Base-by-base conservation (phyloP, 2,888 invertebrate genomes). In the Trissolcus japonicus region DNA sequence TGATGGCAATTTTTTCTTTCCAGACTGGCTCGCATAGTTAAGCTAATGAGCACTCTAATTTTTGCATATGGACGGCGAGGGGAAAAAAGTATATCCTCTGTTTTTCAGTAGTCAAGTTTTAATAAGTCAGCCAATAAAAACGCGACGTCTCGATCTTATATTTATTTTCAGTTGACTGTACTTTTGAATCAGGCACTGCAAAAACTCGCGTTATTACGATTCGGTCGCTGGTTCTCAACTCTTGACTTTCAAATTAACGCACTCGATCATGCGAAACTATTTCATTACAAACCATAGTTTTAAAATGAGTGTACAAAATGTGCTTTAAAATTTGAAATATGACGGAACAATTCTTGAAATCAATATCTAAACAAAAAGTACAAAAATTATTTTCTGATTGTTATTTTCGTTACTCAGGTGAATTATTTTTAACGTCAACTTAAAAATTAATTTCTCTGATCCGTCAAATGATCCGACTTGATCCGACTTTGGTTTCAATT, bases 71-170 rank as follows among this genome's bases (percentile, higher is more conserved):
- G 6, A 25, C 25, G 25, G 25, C 35, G 11, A 35, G 35, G 11
- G 1, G 2, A 35, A 35, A n/a, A 35, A 60, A 19, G 62, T 25
- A 51, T 3, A 14, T 65, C 41, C 55, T n/a, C n/a, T 43, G 29
- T n/a, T 54, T 48, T 55, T 16, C 50, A 56, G 65, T 66, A 66
- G 56, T 66, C 56, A 56, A 56, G 65, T 66, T 66, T 56, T 66
- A 66, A 66, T 56, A 56, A 66, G 65, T 66, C 65, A 56, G 65
- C 65, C 65, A 40, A 56, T 56, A 50, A 56, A 66, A 56, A 51
- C 35, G 6, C 17, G 16, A 35, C 35, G 35, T 35, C 9, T 35
- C 6, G 35, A 35, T 35, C 35, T 35, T 1, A 35, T n/a, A 6
- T 4, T 35, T 35, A 61, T 14, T 16, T 50, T 51, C 35, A 46